phyloP scores from a whole-genome alignment of 2,888 invertebrate species.

The Brenthis hecate region DNA sequence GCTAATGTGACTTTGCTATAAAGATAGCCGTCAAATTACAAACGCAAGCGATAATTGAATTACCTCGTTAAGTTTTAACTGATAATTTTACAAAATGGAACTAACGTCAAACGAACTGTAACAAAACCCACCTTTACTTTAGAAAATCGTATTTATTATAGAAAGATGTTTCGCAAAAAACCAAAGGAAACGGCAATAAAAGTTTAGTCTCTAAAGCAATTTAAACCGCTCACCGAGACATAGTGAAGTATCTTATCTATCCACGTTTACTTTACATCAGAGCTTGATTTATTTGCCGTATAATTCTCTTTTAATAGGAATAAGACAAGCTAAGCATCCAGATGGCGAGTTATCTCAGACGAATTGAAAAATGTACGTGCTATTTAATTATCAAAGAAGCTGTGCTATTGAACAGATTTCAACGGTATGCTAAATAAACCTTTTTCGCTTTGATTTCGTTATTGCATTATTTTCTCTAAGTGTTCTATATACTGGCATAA shows the following conservation, averaged over 20 bases:
- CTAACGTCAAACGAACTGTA: too few relatives aligned
- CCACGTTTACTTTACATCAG: slow-evolving; percentile 25
- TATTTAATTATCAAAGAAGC: slow-evolving; percentile 7
- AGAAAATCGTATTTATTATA: too few relatives aligned
- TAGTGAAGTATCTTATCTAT: slow-evolving; percentile 25
- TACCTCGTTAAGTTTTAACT: too few relatives aligned
- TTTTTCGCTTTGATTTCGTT: neutral
- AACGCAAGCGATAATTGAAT: too few relatives aligned
- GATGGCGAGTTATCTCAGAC: slow-evolving; percentile 14
- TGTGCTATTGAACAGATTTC: slow-evolving; percentile 1
- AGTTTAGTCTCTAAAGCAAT: slow-evolving; percentile 23
- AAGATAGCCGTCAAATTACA: too few relatives aligned
- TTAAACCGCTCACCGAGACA: slow-evolving; percentile 29
- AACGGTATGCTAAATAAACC: slow-evolving; percentile 7
- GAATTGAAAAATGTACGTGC: slow-evolving; percentile 18
- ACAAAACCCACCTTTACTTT: too few relatives aligned
- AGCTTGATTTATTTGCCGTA: slow-evolving; percentile 25
- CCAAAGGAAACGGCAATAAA: slow-evolving; percentile 14
- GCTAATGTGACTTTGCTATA: too few relatives aligned
- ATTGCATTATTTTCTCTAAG: too few relatives aligned
- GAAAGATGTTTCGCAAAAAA: neutral
- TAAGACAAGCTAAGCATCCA: slow-evolving; percentile 17
- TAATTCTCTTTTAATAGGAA: slow-evolving; percentile 23
- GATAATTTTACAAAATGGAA: too few relatives aligned
- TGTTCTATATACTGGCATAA: too few relatives aligned